Evolutionary conservation across 2,113 vertebrate species (phyloP).

Genomic region (Formicarius rufipectus): DNA sequence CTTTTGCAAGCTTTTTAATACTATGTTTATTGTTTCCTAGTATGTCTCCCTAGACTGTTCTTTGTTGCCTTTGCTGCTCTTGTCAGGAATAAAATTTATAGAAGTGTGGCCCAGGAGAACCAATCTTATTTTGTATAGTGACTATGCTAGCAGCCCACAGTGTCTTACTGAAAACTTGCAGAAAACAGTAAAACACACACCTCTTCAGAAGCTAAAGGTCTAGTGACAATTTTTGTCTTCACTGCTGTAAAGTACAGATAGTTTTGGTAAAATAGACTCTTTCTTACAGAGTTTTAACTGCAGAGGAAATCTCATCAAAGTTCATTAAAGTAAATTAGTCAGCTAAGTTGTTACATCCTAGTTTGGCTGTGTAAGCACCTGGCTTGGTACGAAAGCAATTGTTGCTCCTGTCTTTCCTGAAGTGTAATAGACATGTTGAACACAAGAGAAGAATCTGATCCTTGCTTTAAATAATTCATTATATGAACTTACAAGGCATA

Average conservation of each 20-base stretch:
- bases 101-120: conserved; percentile 43
- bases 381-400: background rate
- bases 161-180: conserved; percentile 3
- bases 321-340: background rate
- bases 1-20: conserved; percentile 59
- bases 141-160: background rate
- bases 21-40: conserved; percentile 59
- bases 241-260: background rate
- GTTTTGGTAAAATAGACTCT: background rate
- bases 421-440: background rate
- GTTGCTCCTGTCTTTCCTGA: background rate
- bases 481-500: background rate
- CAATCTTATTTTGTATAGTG: conserved; percentile 14
- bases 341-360: background rate
- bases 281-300: background rate
- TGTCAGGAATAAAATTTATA: conserved; percentile 65
- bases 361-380: background rate
- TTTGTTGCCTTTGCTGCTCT: conserved; percentile 50
- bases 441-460: background rate
- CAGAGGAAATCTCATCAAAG: background rate
- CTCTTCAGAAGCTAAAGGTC: background rate
- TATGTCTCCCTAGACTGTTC: conserved; percentile 47
- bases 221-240: background rate
- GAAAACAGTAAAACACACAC: conserved; percentile 22
- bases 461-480: background rate